A percentile compares a stretch with the other conserved stretches of the same genome.
phyloP scores from a whole-genome alignment of 2,113 vertebrate species.

The Hepsetus odoe region DNA sequence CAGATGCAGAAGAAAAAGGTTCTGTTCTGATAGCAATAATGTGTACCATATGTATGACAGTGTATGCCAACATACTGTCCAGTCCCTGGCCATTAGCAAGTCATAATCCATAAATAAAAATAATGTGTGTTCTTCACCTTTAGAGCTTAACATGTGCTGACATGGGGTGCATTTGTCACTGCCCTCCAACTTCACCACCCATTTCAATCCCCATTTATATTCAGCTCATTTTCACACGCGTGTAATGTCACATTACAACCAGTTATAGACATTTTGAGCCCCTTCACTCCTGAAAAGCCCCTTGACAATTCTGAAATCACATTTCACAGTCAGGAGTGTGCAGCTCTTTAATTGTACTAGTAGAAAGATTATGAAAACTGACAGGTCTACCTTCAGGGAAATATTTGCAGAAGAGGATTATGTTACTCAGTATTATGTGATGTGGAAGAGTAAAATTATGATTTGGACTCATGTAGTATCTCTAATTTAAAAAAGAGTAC shows the following conservation, averaged over 20 bases:
- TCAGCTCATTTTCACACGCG: constrained; percentile 29
- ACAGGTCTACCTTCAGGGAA: neutral
- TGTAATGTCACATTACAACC: constrained; percentile 22
- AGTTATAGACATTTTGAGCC: constrained; percentile 11
- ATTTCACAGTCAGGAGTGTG: neutral
- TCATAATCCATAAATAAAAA: neutral
- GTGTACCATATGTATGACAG: neutral
- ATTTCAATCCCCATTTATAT: constrained; percentile 9
- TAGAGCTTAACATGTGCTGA: constrained; percentile 3
- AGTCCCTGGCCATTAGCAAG: neutral
- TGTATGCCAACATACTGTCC: neutral
- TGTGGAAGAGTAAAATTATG: neutral
- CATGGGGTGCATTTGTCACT: neutral
- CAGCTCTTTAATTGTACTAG: too few relatives aligned
- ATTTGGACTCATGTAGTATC: neutral
- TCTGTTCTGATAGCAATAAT: too few relatives aligned
- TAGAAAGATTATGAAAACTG: too few relatives aligned
- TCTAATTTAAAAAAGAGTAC: too few relatives aligned
- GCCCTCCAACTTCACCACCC: neutral
- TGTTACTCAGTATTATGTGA: neutral
- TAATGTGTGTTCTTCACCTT: constrained; percentile 2
- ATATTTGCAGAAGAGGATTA: too few relatives aligned
- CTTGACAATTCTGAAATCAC: neutral
- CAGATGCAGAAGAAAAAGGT: too few relatives aligned
- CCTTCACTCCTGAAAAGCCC: neutral